phyloP scores from a whole-genome alignment of 37 sponge, comb jelly and placozoan genomes.

The Haliclona indistincta region DNA sequence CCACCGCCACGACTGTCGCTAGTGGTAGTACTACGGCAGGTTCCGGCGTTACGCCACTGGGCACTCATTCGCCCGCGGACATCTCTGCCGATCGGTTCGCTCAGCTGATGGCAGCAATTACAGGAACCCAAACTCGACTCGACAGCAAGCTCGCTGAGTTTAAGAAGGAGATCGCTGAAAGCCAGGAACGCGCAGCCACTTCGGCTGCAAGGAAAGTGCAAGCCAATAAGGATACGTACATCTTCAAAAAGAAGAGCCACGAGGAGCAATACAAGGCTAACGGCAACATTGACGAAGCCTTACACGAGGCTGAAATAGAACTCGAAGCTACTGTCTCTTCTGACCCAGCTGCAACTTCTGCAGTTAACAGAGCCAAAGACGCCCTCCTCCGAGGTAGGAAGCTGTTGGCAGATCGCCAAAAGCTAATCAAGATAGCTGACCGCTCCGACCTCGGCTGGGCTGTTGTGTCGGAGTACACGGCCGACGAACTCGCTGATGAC shows the following conservation, averaged over 20 bases:
- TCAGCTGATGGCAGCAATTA: no score
- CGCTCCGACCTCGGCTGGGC: background rate
- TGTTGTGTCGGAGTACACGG: background rate
- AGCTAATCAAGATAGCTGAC: slow-evolving; percentile 1
- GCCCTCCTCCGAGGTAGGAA: background rate
- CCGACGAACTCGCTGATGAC: background rate
- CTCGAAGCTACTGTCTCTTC: background rate
- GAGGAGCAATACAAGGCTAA: background rate
- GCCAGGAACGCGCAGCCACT: background rate
- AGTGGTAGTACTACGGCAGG: no score
- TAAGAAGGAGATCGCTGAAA: background rate
- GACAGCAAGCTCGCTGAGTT: no score
- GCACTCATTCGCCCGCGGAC: no score
- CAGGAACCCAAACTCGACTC: no score
- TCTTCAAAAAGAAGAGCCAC: background rate
- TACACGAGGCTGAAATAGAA: background rate
- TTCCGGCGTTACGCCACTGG: no score
- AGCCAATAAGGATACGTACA: background rate
- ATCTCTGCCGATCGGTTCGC: no score
- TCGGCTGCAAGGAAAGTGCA: background rate
- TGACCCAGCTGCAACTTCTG: no score
- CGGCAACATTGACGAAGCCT: background rate
- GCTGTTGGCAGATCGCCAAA: background rate
- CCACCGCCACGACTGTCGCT: no score
- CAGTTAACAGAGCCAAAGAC: background rate